These are phyloP conservation scores for Euphysa ruthae DNA, from an alignment of 30 jellyfish, hydroid and myxozoan species.

Conservation along the genomic window DNA sequence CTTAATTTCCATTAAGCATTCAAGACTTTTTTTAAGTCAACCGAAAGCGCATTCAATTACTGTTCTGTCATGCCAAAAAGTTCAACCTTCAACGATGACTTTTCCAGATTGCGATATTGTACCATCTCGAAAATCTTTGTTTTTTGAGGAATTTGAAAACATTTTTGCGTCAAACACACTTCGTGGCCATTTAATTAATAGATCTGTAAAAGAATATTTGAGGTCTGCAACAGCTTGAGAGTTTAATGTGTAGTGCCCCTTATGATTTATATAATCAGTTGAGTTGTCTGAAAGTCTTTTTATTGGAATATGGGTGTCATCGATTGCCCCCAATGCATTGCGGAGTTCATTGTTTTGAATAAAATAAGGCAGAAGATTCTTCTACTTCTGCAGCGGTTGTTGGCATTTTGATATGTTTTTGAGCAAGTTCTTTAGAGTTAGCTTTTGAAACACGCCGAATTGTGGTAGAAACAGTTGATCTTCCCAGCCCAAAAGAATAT, in stretches of 20 bases:
- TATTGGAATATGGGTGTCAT: neutral
- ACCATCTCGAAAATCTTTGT: neutral
- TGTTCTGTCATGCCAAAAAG: slow-evolving; percentile 48
- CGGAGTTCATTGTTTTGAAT: neutral
- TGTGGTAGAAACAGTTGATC: neutral
- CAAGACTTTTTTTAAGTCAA: slow-evolving; percentile 40
- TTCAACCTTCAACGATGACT: neutral
- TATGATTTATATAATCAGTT: neutral
- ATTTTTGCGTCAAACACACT: neutral
- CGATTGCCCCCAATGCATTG: slow-evolving; percentile 12
- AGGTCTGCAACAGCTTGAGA: neutral
- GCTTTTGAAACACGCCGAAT: neutral
- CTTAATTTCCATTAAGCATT: slow-evolving; percentile 34
- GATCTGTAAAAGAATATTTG: neutral
- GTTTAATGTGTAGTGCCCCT: slow-evolving; percentile 1
- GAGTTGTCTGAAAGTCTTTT: neutral
- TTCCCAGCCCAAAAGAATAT: neutral
- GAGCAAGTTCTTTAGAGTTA: neutral
- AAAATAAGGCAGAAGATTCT: neutral
- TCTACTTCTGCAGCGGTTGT: neutral
- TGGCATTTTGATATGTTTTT: neutral
- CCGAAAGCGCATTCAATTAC: slow-evolving; percentile 59
- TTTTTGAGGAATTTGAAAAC: neutral
- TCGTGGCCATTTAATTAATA: neutral
- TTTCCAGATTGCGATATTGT: neutral